Evolutionary conservation across 2,888 invertebrate genomes (phyloP).

Genomic region (Drosophila robusta): DNA sequence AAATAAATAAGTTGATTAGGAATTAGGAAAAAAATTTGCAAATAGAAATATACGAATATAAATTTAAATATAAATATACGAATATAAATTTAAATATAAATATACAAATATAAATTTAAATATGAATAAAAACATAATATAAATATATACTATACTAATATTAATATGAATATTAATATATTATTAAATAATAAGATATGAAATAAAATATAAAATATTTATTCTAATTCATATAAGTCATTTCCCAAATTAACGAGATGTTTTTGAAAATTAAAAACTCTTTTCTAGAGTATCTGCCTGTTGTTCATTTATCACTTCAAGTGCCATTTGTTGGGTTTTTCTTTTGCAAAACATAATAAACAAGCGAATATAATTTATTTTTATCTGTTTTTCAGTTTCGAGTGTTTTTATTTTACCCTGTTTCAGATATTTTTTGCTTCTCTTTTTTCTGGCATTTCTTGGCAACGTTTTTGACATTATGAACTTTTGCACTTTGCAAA

Average conservation of each 20-base stretch:
- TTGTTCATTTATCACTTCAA: constrained; percentile 10
- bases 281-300: constrained; percentile 5
- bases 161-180: no score
- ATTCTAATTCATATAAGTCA: no score
- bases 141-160: background rate
- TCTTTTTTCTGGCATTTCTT: constrained; percentile 50
- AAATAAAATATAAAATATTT: no score
- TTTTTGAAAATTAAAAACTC: no score
- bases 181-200: no score
- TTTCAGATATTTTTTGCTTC: constrained; percentile 10
- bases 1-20: no score
- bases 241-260: no score
- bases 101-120: no score
- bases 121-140: background rate
- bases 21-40: no score
- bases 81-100: no score
- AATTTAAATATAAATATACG: no score
- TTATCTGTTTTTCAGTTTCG: constrained; percentile 32
- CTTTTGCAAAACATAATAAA: constrained; percentile 40
- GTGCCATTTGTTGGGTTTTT: background rate
- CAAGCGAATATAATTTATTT: constrained; percentile 66
- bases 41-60: no score
- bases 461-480: constrained; percentile 56
- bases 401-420: constrained; percentile 11
- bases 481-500: constrained; percentile 75